A percentile compares a stretch with the other conserved stretches of the same genome.
phyloP scores from a whole-genome alignment of 2,888 invertebrate species.

The Troides helena region DNA sequence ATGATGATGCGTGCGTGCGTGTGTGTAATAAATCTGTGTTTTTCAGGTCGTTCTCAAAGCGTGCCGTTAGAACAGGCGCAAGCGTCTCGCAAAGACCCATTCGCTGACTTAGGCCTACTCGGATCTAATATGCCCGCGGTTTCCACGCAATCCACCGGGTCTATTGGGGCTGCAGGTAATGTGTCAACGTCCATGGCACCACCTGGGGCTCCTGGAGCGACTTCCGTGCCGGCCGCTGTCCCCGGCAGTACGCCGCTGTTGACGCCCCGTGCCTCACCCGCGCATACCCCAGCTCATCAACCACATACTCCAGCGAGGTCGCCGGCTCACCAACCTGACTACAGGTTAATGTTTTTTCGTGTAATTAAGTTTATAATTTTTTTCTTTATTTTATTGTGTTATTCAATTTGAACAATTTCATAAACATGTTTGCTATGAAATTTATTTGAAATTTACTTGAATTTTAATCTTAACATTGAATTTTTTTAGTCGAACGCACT shows the following conservation, averaged over 20 bases:
- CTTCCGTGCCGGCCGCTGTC: constrained; percentile 29
- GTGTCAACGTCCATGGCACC: constrained; percentile 11
- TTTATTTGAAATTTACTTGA: too few relatives aligned
- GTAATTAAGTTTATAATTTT: neutral
- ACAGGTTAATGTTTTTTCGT: constrained; percentile 50
- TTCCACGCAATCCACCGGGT: constrained; percentile 24
- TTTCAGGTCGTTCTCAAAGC: constrained; percentile 59
- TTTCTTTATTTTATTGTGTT: neutral
- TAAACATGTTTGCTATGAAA: too few relatives aligned
- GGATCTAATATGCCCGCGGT: constrained; percentile 39
- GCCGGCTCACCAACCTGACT: constrained; percentile 72
- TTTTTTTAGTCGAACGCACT: constrained; percentile 83
- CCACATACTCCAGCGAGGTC: constrained; percentile 60
- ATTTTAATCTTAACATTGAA: neutral
- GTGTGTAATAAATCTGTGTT: too few relatives aligned
- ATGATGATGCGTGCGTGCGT: too few relatives aligned
- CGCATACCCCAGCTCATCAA: constrained; percentile 58
- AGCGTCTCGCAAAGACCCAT: constrained; percentile 82
- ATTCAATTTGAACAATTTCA: neutral
- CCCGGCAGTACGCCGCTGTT: constrained; percentile 40
- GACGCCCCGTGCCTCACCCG: constrained; percentile 56
- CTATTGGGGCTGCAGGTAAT: constrained; percentile 20
- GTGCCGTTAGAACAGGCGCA: constrained; percentile 71
- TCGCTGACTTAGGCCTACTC: constrained; percentile 83
- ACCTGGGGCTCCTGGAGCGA: constrained; percentile 5